A percentile compares a stretch with the other conserved stretches of the same genome.
Evolutionary conservation across 2,797 vertebrate species (phyloP).

Genomic region (Ficedula albicollis): DNA sequence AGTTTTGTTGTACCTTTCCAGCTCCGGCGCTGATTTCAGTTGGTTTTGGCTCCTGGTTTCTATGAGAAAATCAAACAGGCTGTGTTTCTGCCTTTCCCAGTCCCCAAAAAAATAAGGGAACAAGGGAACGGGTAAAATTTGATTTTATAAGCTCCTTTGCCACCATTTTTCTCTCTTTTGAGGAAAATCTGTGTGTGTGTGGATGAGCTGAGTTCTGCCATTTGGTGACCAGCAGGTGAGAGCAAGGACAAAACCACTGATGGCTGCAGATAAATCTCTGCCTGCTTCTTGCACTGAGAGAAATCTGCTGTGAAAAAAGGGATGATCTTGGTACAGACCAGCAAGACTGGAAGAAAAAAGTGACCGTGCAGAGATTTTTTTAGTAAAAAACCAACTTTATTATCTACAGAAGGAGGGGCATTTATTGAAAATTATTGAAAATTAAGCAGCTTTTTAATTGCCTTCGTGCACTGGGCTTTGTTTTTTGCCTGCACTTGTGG

Average conservation of each 20-base stretch:
- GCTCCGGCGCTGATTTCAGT: constrained; percentile 48
- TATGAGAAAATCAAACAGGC: constrained; percentile 21
- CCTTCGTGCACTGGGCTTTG: accelerated
- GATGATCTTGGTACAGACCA: background rate
- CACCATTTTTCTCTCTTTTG: background rate
- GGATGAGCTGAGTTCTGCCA: background rate
- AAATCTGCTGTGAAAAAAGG: background rate
- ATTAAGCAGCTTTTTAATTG: background rate
- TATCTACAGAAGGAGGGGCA: background rate
- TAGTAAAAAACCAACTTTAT: background rate
- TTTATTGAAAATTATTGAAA: background rate
- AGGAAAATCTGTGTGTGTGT: background rate
- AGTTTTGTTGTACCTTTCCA: constrained; percentile 64
- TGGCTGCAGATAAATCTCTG: background rate
- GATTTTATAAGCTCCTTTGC: background rate
- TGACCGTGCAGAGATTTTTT: accelerated
- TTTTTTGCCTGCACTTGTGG: background rate
- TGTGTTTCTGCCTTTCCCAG: constrained; percentile 7
- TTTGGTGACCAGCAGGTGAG: background rate
- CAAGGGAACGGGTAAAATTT: background rate
- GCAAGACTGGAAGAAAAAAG: background rate
- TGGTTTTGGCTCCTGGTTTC: constrained; percentile 57
- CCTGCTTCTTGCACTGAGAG: background rate
- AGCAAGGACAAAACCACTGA: background rate
- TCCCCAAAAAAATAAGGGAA: background rate